These are phyloP conservation scores for Crambe crambe DNA, from an alignment of 37 sponge, comb jelly and placozoan genomes.

Conservation along the genomic window DNA sequence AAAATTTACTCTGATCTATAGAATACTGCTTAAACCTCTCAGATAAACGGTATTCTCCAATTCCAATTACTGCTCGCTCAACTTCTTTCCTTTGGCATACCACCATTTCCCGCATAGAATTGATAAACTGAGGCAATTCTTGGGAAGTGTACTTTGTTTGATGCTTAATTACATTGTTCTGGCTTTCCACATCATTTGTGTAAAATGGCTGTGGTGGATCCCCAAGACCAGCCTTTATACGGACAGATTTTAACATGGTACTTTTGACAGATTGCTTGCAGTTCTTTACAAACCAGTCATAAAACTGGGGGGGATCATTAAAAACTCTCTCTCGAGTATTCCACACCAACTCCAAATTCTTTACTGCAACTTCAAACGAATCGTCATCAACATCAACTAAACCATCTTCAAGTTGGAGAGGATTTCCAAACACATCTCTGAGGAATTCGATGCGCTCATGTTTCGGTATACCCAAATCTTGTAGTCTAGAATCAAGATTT, in stretches of 20 bases:
- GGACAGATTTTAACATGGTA: not conserved
- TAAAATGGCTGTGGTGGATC: conserved; percentile 31
- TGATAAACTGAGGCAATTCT: conserved; percentile 9
- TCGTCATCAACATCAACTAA: conserved; percentile 27
- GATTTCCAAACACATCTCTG: conserved; percentile 16
- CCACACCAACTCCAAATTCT: conserved; percentile 1
- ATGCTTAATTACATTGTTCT: conserved; percentile 23
- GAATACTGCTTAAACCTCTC: not conserved
- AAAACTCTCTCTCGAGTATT: conserved; percentile 1
- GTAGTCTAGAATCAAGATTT: conserved; percentile 9
- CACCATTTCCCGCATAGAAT: conserved; percentile 7
- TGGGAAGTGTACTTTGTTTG: conserved; percentile 6
- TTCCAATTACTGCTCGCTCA: not conserved
- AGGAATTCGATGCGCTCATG: not conserved
- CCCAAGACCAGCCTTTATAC: conserved; percentile 34
- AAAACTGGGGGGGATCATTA: conserved; percentile 18
- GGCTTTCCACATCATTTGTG: conserved; percentile 32
- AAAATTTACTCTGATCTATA: not conserved
- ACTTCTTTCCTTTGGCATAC: not conserved
- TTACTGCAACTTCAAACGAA: not conserved
- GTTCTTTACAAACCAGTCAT: conserved; percentile 22
- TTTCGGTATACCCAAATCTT: conserved; percentile 3
- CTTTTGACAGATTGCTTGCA: not conserved
- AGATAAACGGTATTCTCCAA: conserved; percentile 14
- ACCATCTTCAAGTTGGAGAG: conserved; percentile 14